Evolutionary conservation across 2,888 invertebrate genomes (phyloP).

Genomic region (Anthrax anthrax): DNA sequence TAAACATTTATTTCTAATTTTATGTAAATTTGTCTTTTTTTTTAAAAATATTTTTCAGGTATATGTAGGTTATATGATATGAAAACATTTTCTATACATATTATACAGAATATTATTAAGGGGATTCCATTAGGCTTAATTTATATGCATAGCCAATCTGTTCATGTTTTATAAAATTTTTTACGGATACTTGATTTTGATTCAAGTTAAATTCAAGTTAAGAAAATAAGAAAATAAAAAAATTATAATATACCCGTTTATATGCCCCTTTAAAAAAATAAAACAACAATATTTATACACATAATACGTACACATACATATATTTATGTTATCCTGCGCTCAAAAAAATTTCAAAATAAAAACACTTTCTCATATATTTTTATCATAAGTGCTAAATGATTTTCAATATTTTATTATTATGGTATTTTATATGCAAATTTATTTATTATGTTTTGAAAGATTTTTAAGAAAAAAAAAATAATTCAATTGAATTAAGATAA

Average conservation of each 20-base stretch:
- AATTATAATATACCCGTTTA: no score
- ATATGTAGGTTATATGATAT: neutral
- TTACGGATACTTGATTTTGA: slow-evolving; percentile 32
- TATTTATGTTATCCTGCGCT: no score
- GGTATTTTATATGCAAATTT: slow-evolving; percentile 13
- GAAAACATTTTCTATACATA: slow-evolving; percentile 4
- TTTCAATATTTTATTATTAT: slow-evolving; percentile 12
- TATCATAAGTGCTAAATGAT: slow-evolving; percentile 13
- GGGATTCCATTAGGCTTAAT: slow-evolving; percentile 32
- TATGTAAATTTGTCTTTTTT: no score
- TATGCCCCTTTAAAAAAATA: no score
- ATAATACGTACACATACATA: no score
- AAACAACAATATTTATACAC: no score
- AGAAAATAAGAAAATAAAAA: no score
- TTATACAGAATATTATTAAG: slow-evolving; percentile 12
- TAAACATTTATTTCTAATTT: no score
- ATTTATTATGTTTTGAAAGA: neutral
- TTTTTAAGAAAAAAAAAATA: neutral
- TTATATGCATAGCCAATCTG: slow-evolving; percentile 37
- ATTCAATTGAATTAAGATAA: no score
- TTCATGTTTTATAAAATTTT: slow-evolving; percentile 33
- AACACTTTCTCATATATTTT: neutral
- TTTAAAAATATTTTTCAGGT: neutral
- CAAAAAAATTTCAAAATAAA: no score
- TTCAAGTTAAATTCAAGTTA: neutral